Conservation (phyloP, 2,888 invertebrate genomes). For the Frankliniella intonsa region DNA sequence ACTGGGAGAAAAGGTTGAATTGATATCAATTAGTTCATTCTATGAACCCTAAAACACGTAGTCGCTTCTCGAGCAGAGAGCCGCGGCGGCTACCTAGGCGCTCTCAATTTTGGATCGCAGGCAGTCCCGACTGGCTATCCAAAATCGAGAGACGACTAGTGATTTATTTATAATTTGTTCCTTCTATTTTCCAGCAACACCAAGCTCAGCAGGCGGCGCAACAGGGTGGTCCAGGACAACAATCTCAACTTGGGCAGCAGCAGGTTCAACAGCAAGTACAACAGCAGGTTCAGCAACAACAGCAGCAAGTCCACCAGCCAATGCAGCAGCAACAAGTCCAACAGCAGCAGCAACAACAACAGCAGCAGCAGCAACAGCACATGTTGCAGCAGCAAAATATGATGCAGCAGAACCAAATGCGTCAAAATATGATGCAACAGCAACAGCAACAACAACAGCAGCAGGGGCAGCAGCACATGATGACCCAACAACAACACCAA, state of each 20-base stretch:
- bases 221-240: not conserved
- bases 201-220: constrained; percentile 36
- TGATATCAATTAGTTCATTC: no score
- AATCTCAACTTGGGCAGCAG: constrained; percentile 33
- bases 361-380: constrained; percentile 55
- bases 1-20: no score
- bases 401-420: constrained; percentile 45
- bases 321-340: constrained; percentile 29
- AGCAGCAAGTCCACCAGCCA: constrained; percentile 40
- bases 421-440: constrained; percentile 44
- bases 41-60: no score
- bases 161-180: no score
- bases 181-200: constrained; percentile 42
- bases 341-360: constrained; percentile 43
- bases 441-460: constrained; percentile 45
- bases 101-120: no score
- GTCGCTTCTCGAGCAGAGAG: no score
- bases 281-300: constrained; percentile 40
- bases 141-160: no score
- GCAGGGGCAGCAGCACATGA: constrained; percentile 44
- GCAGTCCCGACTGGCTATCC: no score
- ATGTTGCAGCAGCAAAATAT: constrained; percentile 41
- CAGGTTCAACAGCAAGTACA: constrained; percentile 45
- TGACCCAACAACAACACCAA: constrained; percentile 48
- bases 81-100: no score